Evolutionary conservation across 2,797 vertebrate genomes (phyloP).

Genomic region (Coranthus polyacanthus): DNA sequence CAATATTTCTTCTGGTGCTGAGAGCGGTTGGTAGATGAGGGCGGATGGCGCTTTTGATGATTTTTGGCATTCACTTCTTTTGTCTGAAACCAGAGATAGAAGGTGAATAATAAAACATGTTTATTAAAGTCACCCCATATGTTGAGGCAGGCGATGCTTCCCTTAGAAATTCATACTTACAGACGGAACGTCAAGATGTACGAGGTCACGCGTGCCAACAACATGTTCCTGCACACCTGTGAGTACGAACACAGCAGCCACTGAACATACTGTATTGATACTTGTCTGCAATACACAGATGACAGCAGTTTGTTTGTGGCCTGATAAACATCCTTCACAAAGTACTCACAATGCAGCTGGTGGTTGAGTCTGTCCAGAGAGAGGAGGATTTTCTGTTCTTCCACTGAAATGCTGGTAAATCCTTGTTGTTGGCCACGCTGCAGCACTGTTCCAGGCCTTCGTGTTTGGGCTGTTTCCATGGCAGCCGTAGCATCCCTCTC

Average conservation of each 20-base stretch:
- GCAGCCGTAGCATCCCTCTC: conserved; percentile 77
- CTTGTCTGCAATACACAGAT: no score
- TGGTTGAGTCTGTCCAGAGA: conserved; percentile 86
- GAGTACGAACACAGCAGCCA: conserved; percentile 46
- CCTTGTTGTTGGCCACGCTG: conserved; percentile 46
- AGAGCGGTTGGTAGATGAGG: conserved; percentile 66
- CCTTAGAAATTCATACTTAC: conserved; percentile 73
- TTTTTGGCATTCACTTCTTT: conserved; percentile 55
- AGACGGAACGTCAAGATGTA: conserved; percentile 72
- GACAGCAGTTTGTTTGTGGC: neutral
- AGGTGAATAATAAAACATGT: conserved; percentile 17
- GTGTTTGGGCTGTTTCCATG: conserved; percentile 73
- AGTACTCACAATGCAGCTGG: conserved; percentile 77
- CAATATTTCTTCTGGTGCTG: conserved; percentile 78
- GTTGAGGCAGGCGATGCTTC: neutral
- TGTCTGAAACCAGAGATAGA: conserved; percentile 60
- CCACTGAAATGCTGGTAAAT: conserved; percentile 82
- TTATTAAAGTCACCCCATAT: neutral
- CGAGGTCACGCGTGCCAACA: conserved; percentile 71
- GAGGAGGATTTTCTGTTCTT: conserved; percentile 89
- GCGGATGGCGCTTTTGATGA: conserved; percentile 56
- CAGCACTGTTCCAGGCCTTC: conserved; percentile 49
- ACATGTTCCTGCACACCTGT: conserved; percentile 85
- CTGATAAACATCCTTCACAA: neutral
- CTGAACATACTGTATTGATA: no score